These are phyloP conservation scores for Tolmerus cingulatus DNA, from an alignment of 2,888 invertebrate genomes.

Conservation along the genomic window DNA sequence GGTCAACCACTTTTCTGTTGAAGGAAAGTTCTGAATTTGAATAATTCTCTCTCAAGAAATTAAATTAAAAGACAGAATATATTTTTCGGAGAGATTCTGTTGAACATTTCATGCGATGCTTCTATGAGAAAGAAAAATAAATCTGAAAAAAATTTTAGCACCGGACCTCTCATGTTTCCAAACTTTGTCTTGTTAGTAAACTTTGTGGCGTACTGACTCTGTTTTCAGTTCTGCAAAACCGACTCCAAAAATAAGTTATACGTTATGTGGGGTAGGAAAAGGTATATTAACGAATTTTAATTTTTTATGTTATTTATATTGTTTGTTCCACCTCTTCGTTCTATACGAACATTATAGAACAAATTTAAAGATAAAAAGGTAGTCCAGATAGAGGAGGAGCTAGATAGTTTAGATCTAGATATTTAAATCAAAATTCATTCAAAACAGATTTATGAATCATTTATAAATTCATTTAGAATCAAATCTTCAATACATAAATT, in stretches of 20 bases:
- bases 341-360: too few species aligned
- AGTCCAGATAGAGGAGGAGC: too few species aligned
- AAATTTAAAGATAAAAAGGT: too few species aligned
- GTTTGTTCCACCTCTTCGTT: too few species aligned
- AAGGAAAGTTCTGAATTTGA: background rate
- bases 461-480: background rate
- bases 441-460: too few species aligned
- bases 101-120: background rate
- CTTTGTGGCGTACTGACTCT: background rate
- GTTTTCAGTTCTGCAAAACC: background rate
- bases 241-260: background rate
- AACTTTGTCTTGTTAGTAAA: background rate
- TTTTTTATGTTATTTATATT: too few species aligned
- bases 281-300: too few species aligned
- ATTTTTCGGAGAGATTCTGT: background rate
- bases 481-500: background rate
- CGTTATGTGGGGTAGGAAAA: too few species aligned
- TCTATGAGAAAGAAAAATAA: background rate
- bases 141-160: background rate
- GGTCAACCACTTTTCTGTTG: background rate
- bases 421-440: too few species aligned
- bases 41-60: background rate
- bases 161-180: background rate
- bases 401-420: too few species aligned
- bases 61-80: background rate